Base-by-base conservation (phyloP, 2,888 invertebrate species). In the Tipula confusa region DNA sequence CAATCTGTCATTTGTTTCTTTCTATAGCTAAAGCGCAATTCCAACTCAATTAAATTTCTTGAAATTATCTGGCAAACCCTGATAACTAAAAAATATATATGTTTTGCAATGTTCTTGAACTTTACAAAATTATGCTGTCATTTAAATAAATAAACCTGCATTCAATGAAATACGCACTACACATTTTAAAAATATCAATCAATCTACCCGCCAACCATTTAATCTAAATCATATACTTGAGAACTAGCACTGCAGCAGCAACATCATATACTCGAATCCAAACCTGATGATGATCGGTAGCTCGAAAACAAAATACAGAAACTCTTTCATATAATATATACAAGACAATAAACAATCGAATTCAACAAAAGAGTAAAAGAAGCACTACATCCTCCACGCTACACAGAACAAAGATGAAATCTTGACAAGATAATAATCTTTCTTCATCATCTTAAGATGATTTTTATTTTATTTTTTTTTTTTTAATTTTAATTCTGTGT, bases 361-460 rank as follows among this genome's bases (percentile, higher is more conserved):
- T 18, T 24, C 24, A 64, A 64, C 64, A 64, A 64, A 24, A 24
- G 11, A 18, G 7, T 18, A 64, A 64, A 64, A 64, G 64, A 64
- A 11, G 64, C 64, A 64, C 64, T 64, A 64, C 64, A 64, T 64
- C 64, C 64, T 64, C 64, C 64, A 24, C 64, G 24, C 1, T 6
- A 48, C 18, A 48, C 7, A 24, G 9, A 64, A 64, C 18, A 6
- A 64, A 64, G 24, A 24, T 18, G 7, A 64, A 64, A 64, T 64
- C 64, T 64, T 64, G 64, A 64, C 64, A 64, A 64, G 64, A 64
- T 64, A 64, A 64, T 64, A 64, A 64, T 64, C 64, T 64, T 64
- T 24, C 64, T 64, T 24, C 64, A 64, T 64, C 64, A 64, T 64
- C 24, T 64, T 64, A 24, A 64, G 64, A 64, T 64, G 64, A 64